Evolutionary conservation across 2,797 vertebrate species (phyloP), one percentile per base, ranked within the genome.

Genomic region (Xenopus petersii): DNA sequence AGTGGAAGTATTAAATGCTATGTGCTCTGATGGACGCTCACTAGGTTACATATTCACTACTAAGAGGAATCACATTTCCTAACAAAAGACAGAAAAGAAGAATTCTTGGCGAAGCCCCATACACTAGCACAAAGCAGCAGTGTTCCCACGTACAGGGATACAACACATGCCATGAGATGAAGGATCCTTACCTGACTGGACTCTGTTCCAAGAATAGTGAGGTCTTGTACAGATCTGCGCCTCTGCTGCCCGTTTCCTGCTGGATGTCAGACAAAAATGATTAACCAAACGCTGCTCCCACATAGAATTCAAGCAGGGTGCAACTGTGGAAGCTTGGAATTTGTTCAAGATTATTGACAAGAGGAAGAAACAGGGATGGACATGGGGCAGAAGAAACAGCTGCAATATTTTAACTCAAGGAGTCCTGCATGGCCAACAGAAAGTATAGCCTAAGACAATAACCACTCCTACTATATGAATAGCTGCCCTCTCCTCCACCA

Each of bases 171-270:
- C 26, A 30, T 30, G 21, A 17, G 16, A 12, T 6, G n/a, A n/a
- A 12, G 15, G 47, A 56, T 26, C 65, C 89, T 91, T 94, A 98
- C 96, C 95, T 96, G 96, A 88, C 89, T 94, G 83, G 95, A 92
- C 79, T 98, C 98, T 55, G 93, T 92, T 84, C 92, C 90, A 84
- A 95, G 87, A 81, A 91, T 91, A 46, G 93, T 93, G 77, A 99
- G 93, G 82, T 99, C 98, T 90, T 99, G 98, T 78, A 98, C 92
- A 71, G 98, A 99, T 85, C 94, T 95, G 64, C 96, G 95, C 87
- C 98, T 94, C 88, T 96, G 95, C 71, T 95, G 86, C 75, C 97
- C 96, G 68, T 93, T 96, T 81, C 93, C 91, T 89, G 94, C 91
- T 92, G 88, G 82, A 74, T 76, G 71, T 74, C 75, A 86, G 82